Evolutionary conservation across 1,140 invertebrate genomes (phyloP).

Genomic region (Ceratosolen fusciceps): DNA sequence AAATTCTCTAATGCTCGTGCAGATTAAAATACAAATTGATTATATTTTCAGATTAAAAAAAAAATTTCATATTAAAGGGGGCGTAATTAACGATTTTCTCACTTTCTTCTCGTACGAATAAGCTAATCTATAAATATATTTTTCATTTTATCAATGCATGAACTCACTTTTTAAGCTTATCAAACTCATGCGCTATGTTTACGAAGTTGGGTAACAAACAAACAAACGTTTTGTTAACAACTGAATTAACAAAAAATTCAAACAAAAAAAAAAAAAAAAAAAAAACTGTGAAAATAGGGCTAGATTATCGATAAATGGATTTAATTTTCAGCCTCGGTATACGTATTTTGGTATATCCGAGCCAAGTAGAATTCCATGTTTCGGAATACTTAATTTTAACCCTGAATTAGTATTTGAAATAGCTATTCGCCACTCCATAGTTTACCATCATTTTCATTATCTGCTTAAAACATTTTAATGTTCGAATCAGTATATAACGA

Average conservation of each 20-base stretch:
- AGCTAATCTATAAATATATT: neutral
- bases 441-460: too few relatives aligned
- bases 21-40: too few relatives aligned
- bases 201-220: neutral
- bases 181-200: neutral
- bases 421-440: too few relatives aligned
- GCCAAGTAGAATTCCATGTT: neutral
- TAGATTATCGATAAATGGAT: neutral
- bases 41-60: too few relatives aligned
- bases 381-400: neutral
- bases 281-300: neutral
- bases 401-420: too few relatives aligned
- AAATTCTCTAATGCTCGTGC: too few relatives aligned
- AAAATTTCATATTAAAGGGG: too few relatives aligned
- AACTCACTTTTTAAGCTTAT: constrained; percentile 5
- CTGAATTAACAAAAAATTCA: neutral
- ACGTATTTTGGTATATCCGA: neutral
- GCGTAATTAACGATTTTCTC: too few relatives aligned
- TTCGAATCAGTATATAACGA: too few relatives aligned
- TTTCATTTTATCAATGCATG: neutral
- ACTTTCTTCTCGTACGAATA: too few relatives aligned
- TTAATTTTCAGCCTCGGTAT: neutral
- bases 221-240: neutral
- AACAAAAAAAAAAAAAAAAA: neutral
- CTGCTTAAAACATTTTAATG: too few relatives aligned